Evolutionary conservation across 2,797 vertebrate genomes (phyloP).

Genomic region (Crocodylus rhombifer): DNA sequence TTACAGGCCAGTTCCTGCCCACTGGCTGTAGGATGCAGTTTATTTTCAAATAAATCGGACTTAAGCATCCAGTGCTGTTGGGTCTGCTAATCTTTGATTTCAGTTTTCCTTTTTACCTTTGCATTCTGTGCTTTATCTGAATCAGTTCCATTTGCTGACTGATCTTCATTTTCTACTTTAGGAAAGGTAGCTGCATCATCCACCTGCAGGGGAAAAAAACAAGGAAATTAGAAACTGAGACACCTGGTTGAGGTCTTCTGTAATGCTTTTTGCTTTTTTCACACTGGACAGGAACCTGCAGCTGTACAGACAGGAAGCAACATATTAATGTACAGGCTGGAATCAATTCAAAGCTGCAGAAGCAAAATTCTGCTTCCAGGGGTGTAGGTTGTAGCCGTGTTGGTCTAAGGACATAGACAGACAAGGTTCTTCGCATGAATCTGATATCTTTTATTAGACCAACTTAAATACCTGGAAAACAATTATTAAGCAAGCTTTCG

Average conservation of each 20-base stretch:
- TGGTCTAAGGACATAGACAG: too few relatives aligned
- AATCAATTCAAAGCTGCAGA: not conserved
- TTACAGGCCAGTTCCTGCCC: too few relatives aligned
- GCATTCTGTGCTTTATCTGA: constrained; percentile 55
- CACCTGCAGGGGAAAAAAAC: constrained; percentile 52
- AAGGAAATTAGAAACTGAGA: not conserved
- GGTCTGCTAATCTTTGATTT: not conserved
- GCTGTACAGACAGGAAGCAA: not conserved
- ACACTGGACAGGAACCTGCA: not conserved
- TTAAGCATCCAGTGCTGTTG: not conserved
- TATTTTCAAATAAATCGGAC: not conserved
- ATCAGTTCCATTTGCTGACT: constrained; percentile 61
- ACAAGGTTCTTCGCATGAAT: too few relatives aligned
- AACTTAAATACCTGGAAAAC: too few relatives aligned
- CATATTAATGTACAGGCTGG: not conserved
- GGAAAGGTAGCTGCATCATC: constrained; percentile 70
- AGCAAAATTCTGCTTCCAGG: not conserved
- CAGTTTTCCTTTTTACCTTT: constrained; percentile 32
- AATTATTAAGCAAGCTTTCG: too few relatives aligned
- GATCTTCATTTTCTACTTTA: constrained; percentile 60
- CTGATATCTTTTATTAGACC: too few relatives aligned
- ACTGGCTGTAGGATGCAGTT: too few relatives aligned
- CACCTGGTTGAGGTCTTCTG: not conserved
- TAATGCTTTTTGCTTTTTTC: not conserved
- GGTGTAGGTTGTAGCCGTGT: too few relatives aligned